A percentile compares a stretch with the other conserved stretches of the same genome.
phyloP scores from a whole-genome alignment of 2,888 invertebrate species.

The Macrophya alboannulata region DNA sequence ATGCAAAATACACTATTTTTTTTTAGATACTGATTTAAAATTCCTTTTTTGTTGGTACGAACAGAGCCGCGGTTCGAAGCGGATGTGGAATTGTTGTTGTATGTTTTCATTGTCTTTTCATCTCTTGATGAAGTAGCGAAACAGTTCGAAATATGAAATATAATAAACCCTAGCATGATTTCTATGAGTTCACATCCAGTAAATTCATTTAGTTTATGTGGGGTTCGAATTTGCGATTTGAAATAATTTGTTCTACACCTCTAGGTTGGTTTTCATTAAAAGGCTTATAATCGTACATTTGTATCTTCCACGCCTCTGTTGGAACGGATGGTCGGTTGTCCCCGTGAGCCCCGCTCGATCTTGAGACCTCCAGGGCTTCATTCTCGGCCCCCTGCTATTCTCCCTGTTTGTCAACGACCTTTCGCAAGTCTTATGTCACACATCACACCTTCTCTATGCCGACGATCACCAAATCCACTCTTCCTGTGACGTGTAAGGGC shows the following conservation, averaged over 20 bases:
- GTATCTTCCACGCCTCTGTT: background rate
- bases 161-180: background rate
- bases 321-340: too few relatives aligned
- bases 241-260: background rate
- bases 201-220: background rate
- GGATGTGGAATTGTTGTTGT: constrained; percentile 1
- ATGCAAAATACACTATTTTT: too few relatives aligned
- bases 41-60: too few relatives aligned
- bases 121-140: background rate
- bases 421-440: too few relatives aligned
- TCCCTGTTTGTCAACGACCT: too few relatives aligned
- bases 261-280: background rate
- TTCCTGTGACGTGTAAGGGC: too few relatives aligned
- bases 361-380: too few relatives aligned
- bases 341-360: too few relatives aligned
- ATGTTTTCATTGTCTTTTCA: background rate
- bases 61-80: background rate
- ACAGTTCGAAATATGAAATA: background rate
- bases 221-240: background rate
- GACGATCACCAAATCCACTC: too few relatives aligned
- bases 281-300: background rate
- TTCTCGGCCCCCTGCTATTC: too few relatives aligned
- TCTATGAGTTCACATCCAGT: background rate
- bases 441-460: too few relatives aligned
- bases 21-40: too few relatives aligned